Evolutionary conservation across 2,888 invertebrate genomes (phyloP), one percentile per base, ranked within the genome.

Genomic region (Bembecia ichneumoniformis): DNA sequence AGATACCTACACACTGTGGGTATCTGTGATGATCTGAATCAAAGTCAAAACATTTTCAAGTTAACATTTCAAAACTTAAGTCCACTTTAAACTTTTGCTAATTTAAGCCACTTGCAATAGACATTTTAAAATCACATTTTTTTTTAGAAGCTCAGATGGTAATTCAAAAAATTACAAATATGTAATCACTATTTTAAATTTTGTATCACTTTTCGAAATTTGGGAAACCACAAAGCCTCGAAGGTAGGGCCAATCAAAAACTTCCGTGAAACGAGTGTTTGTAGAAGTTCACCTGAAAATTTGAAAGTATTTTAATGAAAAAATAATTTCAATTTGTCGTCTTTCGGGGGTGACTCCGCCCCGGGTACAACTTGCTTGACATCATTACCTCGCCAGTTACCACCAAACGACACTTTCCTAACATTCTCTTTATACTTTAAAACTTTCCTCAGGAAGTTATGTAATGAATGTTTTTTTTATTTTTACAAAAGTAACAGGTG

Each of bases 271-370:
- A 74, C 71, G 73, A 71, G 65, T 67, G 66, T 75, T 77, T 73
- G 71, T 62, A 60, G 68, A 82, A 82, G 60, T 83, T 78, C 66
- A 80, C 82, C 83, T 82, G 81, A 72, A 74, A 71, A 68, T 65
- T 68, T 63, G 53, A 54, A 64, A 72, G 63, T 71, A 77, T 79
- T 82, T 76, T 82, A 84, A 84, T 84, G 84, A 86, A 86, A 84
- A 84, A 86, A 83, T 84, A 82, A 86, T 84, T 84, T 83, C 82
- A 83, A 82, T 84, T 84, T 77, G 71, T 28, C 28, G 13, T 16
- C 14, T 13, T 11, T 15, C 13, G 60, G 71, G 72, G 71, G 62
- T 57, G 15, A 59, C 59, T 56, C 55, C 56, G 54, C 28, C 53
- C 57, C 60, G 63, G 59, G 53, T 58, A 58, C 63, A 69, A 64